These are phyloP conservation scores for Cervus canadensis DNA, from an alignment of 2,113 vertebrate genomes.

Conservation along the genomic window DNA sequence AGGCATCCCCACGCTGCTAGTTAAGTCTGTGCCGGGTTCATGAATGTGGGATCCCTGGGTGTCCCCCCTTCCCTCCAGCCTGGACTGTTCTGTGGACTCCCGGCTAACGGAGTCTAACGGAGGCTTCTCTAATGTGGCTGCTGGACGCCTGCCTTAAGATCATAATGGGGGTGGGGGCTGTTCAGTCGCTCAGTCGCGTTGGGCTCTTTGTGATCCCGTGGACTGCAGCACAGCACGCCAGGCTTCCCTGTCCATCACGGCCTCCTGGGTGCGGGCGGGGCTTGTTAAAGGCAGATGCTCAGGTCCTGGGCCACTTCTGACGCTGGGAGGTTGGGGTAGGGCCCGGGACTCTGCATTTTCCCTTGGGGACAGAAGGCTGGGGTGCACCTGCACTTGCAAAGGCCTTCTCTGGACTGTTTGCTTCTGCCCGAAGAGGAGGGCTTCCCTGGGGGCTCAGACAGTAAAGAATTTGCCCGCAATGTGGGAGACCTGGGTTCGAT, in stretches of 20 bases:
- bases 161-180: fast-evolving
- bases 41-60: background rate
- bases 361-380: fast-evolving
- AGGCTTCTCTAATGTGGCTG: background rate
- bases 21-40: fast-evolving
- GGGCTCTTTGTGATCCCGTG: background rate
- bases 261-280: background rate
- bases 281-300: fast-evolving
- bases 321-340: fast-evolving
- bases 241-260: background rate
- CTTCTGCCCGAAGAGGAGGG: background rate
- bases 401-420: background rate
- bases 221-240: background rate
- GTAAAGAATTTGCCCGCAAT: background rate
- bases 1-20: fast-evolving
- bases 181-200: background rate
- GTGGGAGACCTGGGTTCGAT: background rate
- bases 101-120: background rate
- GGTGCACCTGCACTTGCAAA: background rate
- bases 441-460: background rate
- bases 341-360: background rate
- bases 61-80: fast-evolving
- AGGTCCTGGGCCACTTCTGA: fast-evolving
- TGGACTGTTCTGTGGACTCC: fast-evolving
- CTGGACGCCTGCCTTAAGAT: background rate